Base-by-base conservation (phyloP, 2,797 vertebrate genomes). In the Parotocinclus haroldoi region DNA sequence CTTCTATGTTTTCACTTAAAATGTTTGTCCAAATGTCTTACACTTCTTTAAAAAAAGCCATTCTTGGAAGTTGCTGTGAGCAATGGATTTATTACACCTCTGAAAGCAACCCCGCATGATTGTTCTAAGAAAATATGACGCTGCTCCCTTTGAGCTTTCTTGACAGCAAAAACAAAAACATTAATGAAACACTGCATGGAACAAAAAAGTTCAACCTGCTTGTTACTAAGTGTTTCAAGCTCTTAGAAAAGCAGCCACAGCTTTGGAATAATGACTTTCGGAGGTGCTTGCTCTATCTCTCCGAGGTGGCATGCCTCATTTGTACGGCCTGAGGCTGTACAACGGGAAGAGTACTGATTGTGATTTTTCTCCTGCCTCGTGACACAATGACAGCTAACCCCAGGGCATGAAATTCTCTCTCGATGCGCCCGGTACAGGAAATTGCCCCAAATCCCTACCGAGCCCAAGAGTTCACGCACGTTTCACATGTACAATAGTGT, bases 211-310 rank as follows among this genome's bases (percentile, higher is more conserved):
- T 62, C 36, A 36, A 75, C 61, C 60, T 72, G 69, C 58, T 70
- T 62, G 58, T 39, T 56, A 13, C 56, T 75, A 71, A 76, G 60
- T 51, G 64, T 54, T 75, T 75, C 76, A 78, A 75, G 70, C 53
- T 50, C 58, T 69, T 58, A 64, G 48, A 16, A 67, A 65, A 75
- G 37, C 18, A 46, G 42, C 36, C 66, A 50, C 49, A 14, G 16
- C 48, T 77, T 68, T 75, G 83, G 78, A 87, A 87, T 86, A 88
- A 89, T 89, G 81, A 85, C 80, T 70, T 69, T 82, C 85, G 85
- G 84, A 64, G 88, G 81, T 86, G 86, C 89, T 89, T 86, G 85
- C 82, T 87, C 89, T 84, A 82, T 84, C 80, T 85, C 82, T 86
- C 83, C 80, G 77, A 87, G 87, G 87, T 89, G 86, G 84, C 84